Conservation (phyloP, 2,113 vertebrate genomes). For the Urocolius indicus region DNA sequence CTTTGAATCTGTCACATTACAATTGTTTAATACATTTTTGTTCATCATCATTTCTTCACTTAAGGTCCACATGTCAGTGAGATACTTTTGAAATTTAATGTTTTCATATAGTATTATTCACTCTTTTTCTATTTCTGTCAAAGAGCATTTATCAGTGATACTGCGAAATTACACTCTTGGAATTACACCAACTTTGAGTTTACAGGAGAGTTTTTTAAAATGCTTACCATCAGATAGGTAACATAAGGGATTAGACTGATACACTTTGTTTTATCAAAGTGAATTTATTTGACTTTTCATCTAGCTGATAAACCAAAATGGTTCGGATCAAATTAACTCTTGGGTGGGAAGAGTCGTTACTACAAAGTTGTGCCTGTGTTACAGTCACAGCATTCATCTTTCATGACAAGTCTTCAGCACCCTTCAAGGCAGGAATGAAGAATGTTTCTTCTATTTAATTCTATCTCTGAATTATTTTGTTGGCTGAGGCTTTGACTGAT, state of each 20-base stretch:
- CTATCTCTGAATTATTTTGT: neutral
- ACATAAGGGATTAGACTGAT: neutral
- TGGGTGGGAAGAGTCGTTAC: neutral
- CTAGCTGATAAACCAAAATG: neutral
- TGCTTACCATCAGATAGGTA: neutral
- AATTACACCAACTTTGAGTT: neutral
- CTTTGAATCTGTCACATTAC: neutral
- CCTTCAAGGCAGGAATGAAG: neutral
- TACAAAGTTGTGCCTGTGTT: neutral
- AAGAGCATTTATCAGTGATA: neutral
- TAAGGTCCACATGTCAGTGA: neutral
- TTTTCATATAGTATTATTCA: neutral
- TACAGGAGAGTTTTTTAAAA: neutral
- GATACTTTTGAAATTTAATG: neutral
- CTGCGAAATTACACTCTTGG: neutral
- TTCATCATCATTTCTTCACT: neutral
- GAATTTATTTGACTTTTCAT: neutral
- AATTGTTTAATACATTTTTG: neutral
- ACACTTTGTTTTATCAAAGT: neutral
- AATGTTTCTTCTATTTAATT: neutral
- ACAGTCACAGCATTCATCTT: neutral
- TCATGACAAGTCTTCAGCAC: neutral
- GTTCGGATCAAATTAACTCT: rapidly evolving
- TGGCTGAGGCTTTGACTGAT: neutral
- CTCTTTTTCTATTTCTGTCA: neutral